Evolutionary conservation across 2,113 vertebrate genomes (phyloP).

Genomic region (Suncus etruscus): DNA sequence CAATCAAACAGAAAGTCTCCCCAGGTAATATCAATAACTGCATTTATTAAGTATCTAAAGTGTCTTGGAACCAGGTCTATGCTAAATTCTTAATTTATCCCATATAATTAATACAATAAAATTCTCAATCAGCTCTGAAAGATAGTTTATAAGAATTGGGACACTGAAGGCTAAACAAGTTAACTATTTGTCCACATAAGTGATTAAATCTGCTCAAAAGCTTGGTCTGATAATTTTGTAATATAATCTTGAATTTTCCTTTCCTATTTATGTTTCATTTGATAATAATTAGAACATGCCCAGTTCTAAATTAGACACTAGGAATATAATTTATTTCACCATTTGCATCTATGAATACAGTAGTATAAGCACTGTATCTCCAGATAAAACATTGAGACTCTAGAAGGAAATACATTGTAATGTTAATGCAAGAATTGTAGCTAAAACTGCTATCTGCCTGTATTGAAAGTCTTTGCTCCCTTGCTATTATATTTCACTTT

Average conservation of each 20-base stretch:
- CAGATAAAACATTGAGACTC: background rate
- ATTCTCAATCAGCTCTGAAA: conserved; percentile 18
- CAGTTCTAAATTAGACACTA: background rate
- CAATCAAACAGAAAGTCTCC: background rate
- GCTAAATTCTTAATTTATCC: background rate
- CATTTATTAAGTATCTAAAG: conserved; percentile 51
- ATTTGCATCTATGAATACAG: background rate
- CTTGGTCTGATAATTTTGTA: conserved; percentile 44
- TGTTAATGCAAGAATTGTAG: background rate
- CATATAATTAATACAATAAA: background rate
- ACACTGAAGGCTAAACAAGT: conserved; percentile 1
- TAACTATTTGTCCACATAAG: background rate
- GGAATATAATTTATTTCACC: conserved; percentile 20
- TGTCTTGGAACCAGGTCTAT: background rate
- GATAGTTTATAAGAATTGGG: background rate
- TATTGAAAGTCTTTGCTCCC: background rate
- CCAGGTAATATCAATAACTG: background rate
- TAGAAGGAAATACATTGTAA: background rate
- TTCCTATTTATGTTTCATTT: background rate
- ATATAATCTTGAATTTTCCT: conserved; percentile 32
- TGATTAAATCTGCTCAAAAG: background rate
- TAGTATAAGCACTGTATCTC: background rate
- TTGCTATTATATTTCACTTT: background rate
- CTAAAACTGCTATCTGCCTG: background rate
- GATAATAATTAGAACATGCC: background rate